Evolutionary conservation across 2,888 invertebrate genomes (phyloP).

Genomic region (Athripsodes cinereus): DNA sequence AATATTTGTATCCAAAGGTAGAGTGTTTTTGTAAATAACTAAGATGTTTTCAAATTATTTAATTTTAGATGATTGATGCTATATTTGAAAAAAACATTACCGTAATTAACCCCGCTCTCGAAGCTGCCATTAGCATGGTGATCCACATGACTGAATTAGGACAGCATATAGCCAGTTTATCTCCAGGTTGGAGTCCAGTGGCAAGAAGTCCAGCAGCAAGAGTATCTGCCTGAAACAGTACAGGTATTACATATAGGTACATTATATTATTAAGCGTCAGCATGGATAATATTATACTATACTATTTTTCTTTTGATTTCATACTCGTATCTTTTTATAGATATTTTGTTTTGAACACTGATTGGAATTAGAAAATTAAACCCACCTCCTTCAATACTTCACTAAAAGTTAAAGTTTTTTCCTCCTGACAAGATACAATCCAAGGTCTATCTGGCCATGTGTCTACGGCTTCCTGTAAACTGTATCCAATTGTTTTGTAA

Average conservation of each 20-base stretch:
- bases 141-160: constrained; percentile 77
- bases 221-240: constrained; percentile 47
- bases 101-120: constrained; percentile 63
- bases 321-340: too few relatives aligned
- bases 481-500: constrained; percentile 51
- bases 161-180: constrained; percentile 73
- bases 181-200: constrained; percentile 64
- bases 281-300: too few relatives aligned
- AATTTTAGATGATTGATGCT: too few relatives aligned
- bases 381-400: constrained; percentile 42
- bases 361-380: too few relatives aligned
- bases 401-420: constrained; percentile 45
- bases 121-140: constrained; percentile 61
- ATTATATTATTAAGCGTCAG: too few relatives aligned
- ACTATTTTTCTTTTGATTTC: too few relatives aligned
- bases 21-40: too few relatives aligned
- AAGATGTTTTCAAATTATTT: too few relatives aligned
- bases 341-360: too few relatives aligned
- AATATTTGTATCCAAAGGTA: too few relatives aligned
- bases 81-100: too few relatives aligned
- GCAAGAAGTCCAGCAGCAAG: constrained; percentile 67
- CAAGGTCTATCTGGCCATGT: constrained; percentile 52
- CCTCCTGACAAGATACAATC: constrained; percentile 51
- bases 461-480: constrained; percentile 47
- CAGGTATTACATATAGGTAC: too few relatives aligned